Percentiles rank a stretch among this genome's conserved stretches.
Evolutionary conservation across 2,113 vertebrate genomes (phyloP).

Genomic region (Odobenus rosmarus): DNA sequence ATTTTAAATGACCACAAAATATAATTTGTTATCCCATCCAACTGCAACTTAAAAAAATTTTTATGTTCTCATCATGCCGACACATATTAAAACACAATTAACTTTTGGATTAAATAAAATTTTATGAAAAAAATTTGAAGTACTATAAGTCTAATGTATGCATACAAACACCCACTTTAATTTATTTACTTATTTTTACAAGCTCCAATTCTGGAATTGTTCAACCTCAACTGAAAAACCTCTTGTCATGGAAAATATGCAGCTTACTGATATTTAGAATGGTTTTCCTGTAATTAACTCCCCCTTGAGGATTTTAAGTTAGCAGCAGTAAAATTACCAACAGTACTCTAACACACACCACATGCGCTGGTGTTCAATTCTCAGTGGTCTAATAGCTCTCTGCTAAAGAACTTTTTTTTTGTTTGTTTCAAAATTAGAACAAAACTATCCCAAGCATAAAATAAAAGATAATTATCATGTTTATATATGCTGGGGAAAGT

Average conservation of each 20-base stretch:
- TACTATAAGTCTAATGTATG: conserved; percentile 48
- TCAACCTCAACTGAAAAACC: conserved; percentile 90
- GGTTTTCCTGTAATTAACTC: conserved; percentile 99
- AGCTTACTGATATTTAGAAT: conserved; percentile 97
- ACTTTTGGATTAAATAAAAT: conserved; percentile 63
- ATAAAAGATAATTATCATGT: conserved; percentile 79
- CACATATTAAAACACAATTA: conserved; percentile 13
- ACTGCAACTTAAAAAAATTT: conserved; percentile 26
- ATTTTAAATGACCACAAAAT: conserved; percentile 70
- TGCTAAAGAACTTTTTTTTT: conserved; percentile 78
- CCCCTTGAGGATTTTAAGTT: conserved; percentile 99
- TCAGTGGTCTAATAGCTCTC: conserved; percentile 82
- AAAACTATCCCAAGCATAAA: conserved; percentile 83
- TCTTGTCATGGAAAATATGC: conserved; percentile 97
- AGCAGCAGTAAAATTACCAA: conserved; percentile 99
- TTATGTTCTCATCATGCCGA: conserved; percentile 44
- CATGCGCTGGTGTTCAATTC: conserved; percentile 91
- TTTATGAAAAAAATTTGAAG: conserved; percentile 59
- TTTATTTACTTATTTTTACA: conserved; percentile 82
- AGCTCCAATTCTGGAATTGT: conserved; percentile 87
- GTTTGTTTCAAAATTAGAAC: conserved; percentile 81
- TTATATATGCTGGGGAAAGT: conserved; percentile 74
- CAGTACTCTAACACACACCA: conserved; percentile 98
- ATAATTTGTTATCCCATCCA: conserved; percentile 58
- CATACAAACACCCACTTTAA: conserved; percentile 70